Evolutionary conservation across 2,797 vertebrate genomes (phyloP), one percentile per base, ranked within the genome.

Genomic region (Tadarida brasiliensis): DNA sequence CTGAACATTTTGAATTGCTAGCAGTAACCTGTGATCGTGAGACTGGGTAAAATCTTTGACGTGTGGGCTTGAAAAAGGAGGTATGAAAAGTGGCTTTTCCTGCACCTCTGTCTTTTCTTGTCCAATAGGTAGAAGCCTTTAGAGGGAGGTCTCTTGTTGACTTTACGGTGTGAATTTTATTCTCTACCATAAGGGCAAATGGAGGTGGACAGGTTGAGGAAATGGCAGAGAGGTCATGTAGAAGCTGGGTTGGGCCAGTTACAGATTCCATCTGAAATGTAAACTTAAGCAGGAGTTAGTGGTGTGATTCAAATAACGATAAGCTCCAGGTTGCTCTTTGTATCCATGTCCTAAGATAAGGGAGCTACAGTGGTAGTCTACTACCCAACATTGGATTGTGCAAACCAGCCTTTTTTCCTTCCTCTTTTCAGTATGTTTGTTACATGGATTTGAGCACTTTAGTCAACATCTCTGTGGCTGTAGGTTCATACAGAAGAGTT

Each of bases 1-100:
- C 28, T 70, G 51, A 94, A 59, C 35, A 33, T 87, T 96, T 70
- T 61, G 11, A 97, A 93, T 51, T 93, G 74, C 11, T 96, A 47
- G 6, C 95, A 44, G 20, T 54, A 65, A 44, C 61, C 67, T 83
- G 9, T 83, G 57, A 82, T 96, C 1, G 2, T 88, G 65, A 87
- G 33, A 84, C 68, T 56, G 71, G 49, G 44, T 92, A 70, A 83
- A 68, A 19, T 92, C 65, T 22, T 95, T 74, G 57, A 65, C 2
- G 7, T 44, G 49, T 88, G 78, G 20, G 14, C 22, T 91, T 30
- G 54, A 24, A 39, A 81, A 94, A 61, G 49, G 17, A 28, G 14
- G 3, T 76, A 59, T 47, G 49, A 35, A 92, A 76, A n/a, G 30
- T 73, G 39, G 3, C 77, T 67, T 92, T 84, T 51, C 47, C 11